Base-by-base conservation (phyloP, 2,888 invertebrate species). In the Sinopyrophorus schimmeli region DNA sequence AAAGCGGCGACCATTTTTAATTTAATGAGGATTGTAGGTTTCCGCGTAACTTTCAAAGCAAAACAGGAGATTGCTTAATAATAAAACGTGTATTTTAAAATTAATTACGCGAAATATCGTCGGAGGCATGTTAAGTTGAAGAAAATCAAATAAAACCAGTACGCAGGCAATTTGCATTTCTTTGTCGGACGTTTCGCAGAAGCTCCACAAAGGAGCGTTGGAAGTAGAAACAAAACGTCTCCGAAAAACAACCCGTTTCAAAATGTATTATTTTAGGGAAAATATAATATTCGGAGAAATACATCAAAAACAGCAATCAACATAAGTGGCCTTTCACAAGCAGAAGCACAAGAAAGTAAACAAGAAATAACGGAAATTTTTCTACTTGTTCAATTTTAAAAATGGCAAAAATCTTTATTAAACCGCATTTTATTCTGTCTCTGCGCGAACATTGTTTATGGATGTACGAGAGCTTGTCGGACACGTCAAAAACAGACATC, bases 371-470 rank as follows among this genome's bases (percentile, higher is more conserved):
- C 15, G 5, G 14, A 28, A 15, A n/a, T n/a, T n/a, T n/a, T n/a
- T n/a, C n/a, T n/a, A n/a, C n/a, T 27, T 11, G 11, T 27, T 27
- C 60, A 57, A 60, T 60, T 60, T n/a, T 58, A 59, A 57, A 60
- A 60, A 56, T 57, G 58, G 50, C 57, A 60, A n/a, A n/a, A 54
- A 57, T 55, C 53, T 58, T 60, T 58, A 58, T 60, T 60, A 60
- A 48, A 42, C 20, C 47, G 38, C 31, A 32, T 26, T 31, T 23
- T 32, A 47, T 24, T 26, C 39, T 39, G 44, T 38, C 47, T 39
- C 47, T 39, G 30, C 23, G 14, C 26, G 31, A 39, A 31, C 31
- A 47, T 47, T 32, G 31, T 39, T 47, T 39, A 39, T 18, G 17
- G 7, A 27, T n/a, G 27, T 21, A 38, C 24, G 27, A 39, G 23